phyloP scores from a whole-genome alignment of 1,140 invertebrate genomes.

The Cepaea nemoralis region DNA sequence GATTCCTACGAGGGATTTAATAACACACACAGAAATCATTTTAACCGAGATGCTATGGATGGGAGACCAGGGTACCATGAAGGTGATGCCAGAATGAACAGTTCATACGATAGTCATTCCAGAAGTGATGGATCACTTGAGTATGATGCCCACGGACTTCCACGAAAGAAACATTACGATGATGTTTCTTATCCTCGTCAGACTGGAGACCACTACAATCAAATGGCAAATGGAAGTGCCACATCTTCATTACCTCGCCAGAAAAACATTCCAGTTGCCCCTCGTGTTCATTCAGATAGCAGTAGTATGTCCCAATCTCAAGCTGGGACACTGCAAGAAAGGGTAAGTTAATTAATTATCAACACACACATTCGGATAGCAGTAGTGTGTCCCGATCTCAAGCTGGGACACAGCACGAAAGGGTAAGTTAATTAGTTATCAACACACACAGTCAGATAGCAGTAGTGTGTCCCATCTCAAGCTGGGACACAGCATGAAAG shows the following conservation, averaged over 20 bases:
- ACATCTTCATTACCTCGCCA: conserved; percentile 39
- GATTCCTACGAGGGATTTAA: conserved; percentile 24
- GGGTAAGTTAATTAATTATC: too few relatives aligned
- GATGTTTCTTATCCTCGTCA: conserved; percentile 46
- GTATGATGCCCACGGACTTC: conserved; percentile 36
- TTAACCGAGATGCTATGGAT: conserved; percentile 48
- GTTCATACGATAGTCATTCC: conserved; percentile 55
- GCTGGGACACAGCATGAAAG: too few relatives aligned
- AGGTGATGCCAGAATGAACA: conserved; percentile 51
- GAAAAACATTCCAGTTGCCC: conserved; percentile 42
- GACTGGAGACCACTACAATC: conserved; percentile 44
- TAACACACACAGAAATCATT: conserved; percentile 39
- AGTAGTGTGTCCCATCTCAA: too few relatives aligned
- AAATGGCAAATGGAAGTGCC: conserved; percentile 52
- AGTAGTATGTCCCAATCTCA: too few relatives aligned
- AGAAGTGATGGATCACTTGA: conserved; percentile 50
- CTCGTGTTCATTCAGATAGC: conserved; percentile 46
- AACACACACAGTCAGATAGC: too few relatives aligned
- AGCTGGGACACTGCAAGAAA: too few relatives aligned
- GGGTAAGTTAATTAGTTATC: too few relatives aligned
- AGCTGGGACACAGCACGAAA: too few relatives aligned
- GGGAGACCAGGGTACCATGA: conserved; percentile 40
- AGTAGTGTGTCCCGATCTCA: too few relatives aligned
- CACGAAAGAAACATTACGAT: conserved; percentile 40
- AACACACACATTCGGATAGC: too few relatives aligned